Base-by-base conservation (phyloP, 2,113 vertebrate genomes). In the Hippopotamus amphibius region DNA sequence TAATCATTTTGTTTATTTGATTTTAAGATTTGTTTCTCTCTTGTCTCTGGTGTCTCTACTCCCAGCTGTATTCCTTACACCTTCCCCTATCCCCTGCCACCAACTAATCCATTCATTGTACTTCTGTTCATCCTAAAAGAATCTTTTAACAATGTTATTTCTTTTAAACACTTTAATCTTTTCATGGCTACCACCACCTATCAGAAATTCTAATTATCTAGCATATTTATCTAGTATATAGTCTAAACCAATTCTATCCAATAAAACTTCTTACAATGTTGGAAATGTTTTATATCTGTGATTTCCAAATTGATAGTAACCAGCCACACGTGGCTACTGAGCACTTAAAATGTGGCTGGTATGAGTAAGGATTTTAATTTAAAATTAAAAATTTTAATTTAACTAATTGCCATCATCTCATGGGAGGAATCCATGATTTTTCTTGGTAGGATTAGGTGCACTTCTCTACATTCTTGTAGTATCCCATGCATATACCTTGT, bases 161-260 rank as follows among this genome's bases (percentile, higher is more conserved):
- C 28, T 93, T 80, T 89, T 89, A 88, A 88, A 83, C 19, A 87
- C 43, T 69, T 53, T 65, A 48, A 46, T 85, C 55, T 59, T 92
- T 71, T 79, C 21, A 66, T 80, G 10, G 12, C 21, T 21, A 77
- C 59, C 12, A 66, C 16, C 16, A 77, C 33, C 41, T 69, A 9
- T 46, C 59, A 95, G 80, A 66, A 90, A 37, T 69, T 71, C 17
- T 71, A 65, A 6, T 84, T 48, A 66, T 59, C 24, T 68, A 61
- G n/a, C 24, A 16, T 82, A 22, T 57, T 50, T 55, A 85, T n/a
- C 79, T 83, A 43, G 3, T 22, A 37, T 46, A 48, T 63, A 84
- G 53, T 88, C 2, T 76, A 85, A 33, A 74, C 28, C 43, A 86
- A 8, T 90, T 65, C n/a, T 66, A 15, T 93, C 14, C 91, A 65